Evolutionary conservation across 2,113 vertebrate genomes (phyloP), one percentile per base, ranked within the genome.

Genomic region (Cyphomyrus plagiostoma): DNA sequence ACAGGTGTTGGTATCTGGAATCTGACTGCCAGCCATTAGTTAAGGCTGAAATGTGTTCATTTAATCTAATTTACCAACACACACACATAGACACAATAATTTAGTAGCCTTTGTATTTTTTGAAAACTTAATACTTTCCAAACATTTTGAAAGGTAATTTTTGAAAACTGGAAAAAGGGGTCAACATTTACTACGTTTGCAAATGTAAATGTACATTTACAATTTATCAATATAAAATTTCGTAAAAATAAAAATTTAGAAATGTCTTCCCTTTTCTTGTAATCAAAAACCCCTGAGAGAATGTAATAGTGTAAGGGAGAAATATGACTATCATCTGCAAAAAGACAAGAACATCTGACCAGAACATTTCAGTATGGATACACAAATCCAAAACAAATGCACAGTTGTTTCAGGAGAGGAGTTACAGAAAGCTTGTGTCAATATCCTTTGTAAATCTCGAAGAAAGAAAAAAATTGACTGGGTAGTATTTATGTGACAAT

Each of bases 351-450:
- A 86, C 9, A 49, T 86, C 83, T 49, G 46, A 86, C 45, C 46
- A 86, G 23, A 86, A n/a, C 23, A 49, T 50, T 15, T 86, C 84
- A n/a, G 84, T 86, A 86, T 86, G 50, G 15, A 52, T 17, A 52
- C 50, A 48, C 21, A 86, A 17, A 46, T 50, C 84, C 84, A 50
- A 48, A 86, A 86, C 48, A 86, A 86, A 86, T 86, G 48, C 84
- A 17, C 50, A 17, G 15, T 52, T 52, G 50, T 52, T 52, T 4
- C 15, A 52, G 50, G 15, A 52, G 3, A 52, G 50, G 15, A 17
- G 50, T 52, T 52, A 52, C 50, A 52, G 15, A 58, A 58, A 83
- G 42, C 42, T 46, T 39, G 42, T 83, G 17, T 48, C 80, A 21
- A 83, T 45, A 15, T 83, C 35, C 80, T 45, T 83, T 83, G 46